These are phyloP conservation scores for Pangasianodon gigas DNA, from an alignment of 2,113 vertebrate species.

Conservation along the genomic window DNA sequence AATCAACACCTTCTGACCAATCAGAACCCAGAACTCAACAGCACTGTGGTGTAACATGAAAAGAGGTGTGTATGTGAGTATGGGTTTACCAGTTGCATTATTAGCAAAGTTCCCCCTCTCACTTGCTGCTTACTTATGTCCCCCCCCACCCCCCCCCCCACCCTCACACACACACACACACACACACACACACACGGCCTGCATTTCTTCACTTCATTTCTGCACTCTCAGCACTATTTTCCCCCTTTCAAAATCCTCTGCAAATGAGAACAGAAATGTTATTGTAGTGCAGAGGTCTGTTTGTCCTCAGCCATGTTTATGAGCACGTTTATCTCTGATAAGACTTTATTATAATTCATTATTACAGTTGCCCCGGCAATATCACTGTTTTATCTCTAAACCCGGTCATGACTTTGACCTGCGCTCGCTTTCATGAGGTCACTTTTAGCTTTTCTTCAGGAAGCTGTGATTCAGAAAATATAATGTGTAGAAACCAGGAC, in stretches of 20 bases:
- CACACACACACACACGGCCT: neutral
- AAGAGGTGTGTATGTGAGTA: neutral
- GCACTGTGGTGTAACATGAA: neutral
- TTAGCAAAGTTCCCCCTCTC: neutral
- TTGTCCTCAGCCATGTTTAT: neutral
- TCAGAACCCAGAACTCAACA: neutral
- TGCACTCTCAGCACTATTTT: neutral
- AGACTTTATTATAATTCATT: neutral
- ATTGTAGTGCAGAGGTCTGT: neutral
- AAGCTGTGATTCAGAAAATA: neutral
- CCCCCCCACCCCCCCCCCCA: neutral
- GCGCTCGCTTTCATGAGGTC: neutral
- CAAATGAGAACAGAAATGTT: constrained; percentile 3
- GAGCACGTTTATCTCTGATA: neutral
- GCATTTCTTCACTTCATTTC: neutral
- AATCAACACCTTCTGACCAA: neutral
- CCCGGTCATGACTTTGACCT: neutral
- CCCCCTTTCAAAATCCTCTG: neutral
- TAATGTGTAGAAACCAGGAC: neutral
- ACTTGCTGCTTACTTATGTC: too few relatives aligned
- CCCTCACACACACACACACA: neutral
- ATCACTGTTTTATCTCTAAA: neutral
- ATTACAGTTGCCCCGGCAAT: neutral
- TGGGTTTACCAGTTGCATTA: neutral
- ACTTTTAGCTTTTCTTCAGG: neutral